Conservation (phyloP, 1,140 invertebrate species). For the Pteromalus puparum region DNA sequence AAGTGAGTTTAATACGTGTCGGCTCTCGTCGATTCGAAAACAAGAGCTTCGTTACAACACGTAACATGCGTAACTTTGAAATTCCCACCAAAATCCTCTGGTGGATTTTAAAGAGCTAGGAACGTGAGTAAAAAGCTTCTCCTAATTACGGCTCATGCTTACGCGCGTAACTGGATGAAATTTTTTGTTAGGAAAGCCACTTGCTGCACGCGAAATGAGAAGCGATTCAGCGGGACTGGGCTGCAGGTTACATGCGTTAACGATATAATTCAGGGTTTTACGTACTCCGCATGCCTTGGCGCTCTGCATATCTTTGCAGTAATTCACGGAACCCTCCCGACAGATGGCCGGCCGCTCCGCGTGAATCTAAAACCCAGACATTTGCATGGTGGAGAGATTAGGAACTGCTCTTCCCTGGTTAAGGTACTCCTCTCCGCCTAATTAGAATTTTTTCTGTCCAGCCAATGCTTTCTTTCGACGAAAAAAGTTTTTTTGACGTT, state of each 20-base stretch:
- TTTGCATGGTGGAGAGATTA: constrained; percentile 13
- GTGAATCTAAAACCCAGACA: constrained; percentile 38
- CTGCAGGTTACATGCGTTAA: background rate
- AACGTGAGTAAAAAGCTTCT: background rate
- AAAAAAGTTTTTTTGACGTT: no score
- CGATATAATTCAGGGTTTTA: constrained; percentile 27
- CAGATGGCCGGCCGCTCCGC: constrained; percentile 46
- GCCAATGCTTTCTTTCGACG: background rate
- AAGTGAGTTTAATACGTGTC: background rate
- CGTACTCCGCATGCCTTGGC: constrained; percentile 52
- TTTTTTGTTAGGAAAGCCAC: background rate
- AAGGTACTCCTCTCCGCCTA: background rate
- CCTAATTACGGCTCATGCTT: background rate
- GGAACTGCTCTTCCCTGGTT: background rate
- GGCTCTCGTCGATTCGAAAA: background rate
- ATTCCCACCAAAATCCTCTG: no score
- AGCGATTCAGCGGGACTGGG: background rate
- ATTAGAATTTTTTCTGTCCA: background rate
- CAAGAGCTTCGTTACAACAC: background rate
- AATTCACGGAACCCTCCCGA: constrained; percentile 38
- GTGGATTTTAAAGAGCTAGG: background rate
- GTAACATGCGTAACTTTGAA: no score
- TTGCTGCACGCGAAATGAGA: background rate
- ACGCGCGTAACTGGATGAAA: background rate
- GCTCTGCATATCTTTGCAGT: constrained; percentile 50